Evolutionary conservation across 2,797 vertebrate species (phyloP).

Genomic region (Heliangelus exortis): DNA sequence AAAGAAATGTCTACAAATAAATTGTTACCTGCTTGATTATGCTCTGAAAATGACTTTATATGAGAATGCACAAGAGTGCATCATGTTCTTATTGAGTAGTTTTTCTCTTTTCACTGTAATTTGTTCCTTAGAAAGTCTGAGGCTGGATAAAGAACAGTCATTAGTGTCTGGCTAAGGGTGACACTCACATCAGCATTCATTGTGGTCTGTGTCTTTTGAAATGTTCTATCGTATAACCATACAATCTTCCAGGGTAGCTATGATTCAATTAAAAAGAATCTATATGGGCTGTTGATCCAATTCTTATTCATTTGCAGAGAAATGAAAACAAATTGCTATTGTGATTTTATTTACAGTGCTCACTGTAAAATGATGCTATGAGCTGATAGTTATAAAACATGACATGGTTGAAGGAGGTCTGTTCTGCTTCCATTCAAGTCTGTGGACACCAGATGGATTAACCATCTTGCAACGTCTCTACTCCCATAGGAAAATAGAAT

Average conservation of each 20-base stretch:
- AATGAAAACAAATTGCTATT: slow-evolving; percentile 73
- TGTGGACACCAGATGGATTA: neutral
- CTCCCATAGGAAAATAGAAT: neutral
- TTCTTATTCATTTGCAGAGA: slow-evolving; percentile 71
- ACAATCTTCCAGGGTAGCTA: slow-evolving; percentile 28
- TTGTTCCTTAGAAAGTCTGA: slow-evolving; percentile 1
- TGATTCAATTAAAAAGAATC: slow-evolving; percentile 72
- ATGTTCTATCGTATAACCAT: neutral
- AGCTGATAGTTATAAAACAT: slow-evolving; percentile 2
- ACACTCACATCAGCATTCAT: slow-evolving; percentile 48
- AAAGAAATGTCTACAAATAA: neutral
- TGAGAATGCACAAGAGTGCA: neutral
- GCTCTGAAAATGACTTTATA: neutral
- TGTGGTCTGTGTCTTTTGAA: slow-evolving; percentile 40
- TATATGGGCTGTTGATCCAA: slow-evolving; percentile 72
- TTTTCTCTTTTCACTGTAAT: slow-evolving; percentile 3
- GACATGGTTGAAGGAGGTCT: neutral
- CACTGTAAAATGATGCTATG: slow-evolving; percentile 12
- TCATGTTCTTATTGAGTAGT: neutral
- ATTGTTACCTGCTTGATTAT: neutral
- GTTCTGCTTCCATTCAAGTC: neutral
- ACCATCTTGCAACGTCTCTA: neutral
- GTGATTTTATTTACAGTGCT: slow-evolving; percentile 67
- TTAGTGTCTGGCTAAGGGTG: slow-evolving; percentile 57
- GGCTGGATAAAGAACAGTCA: slow-evolving; percentile 2